Evolutionary conservation across 2,888 invertebrate genomes (phyloP).

Genomic region (Synanthedon vespiformis): DNA sequence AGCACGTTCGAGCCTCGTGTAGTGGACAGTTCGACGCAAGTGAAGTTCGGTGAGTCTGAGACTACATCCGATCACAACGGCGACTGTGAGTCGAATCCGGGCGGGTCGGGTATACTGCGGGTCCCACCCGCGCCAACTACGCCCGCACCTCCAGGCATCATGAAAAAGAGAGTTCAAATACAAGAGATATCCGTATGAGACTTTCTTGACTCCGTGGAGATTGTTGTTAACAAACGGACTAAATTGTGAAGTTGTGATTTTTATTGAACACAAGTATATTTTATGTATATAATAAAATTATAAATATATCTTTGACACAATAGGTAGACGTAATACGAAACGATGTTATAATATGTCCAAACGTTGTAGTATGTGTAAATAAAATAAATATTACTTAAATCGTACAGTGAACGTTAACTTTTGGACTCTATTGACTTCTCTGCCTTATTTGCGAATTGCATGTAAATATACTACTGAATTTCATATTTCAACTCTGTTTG

Average conservation of each 20-base stretch:
- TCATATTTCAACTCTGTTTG: conserved; percentile 18
- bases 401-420: conserved; percentile 3
- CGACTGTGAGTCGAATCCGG: conserved; percentile 49
- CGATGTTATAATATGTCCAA: neutral
- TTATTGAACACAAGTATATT: conserved; percentile 11
- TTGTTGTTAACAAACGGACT: conserved; percentile 59
- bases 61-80: conserved; percentile 50
- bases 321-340: conserved; percentile 14
- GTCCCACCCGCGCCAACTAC: conserved; percentile 47
- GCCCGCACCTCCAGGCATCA: conserved; percentile 79
- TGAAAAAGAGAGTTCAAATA: conserved; percentile 92
- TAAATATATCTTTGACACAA: conserved; percentile 4
- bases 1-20: conserved; percentile 64
- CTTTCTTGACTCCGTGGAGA: conserved; percentile 50
- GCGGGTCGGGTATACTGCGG: conserved; percentile 61
- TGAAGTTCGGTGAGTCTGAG: conserved; percentile 63
- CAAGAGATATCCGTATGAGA: conserved; percentile 91
- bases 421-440: conserved; percentile 9
- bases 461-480: conserved; percentile 20
- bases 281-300: conserved; percentile 20
- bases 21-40: conserved; percentile 64
- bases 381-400: conserved; percentile 4
- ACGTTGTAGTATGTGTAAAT: conserved; percentile 12
- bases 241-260: conserved; percentile 37
- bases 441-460: conserved; percentile 19